Conservation (phyloP, 2,113 vertebrate genomes). For the Microtus ochrogaster region DNA sequence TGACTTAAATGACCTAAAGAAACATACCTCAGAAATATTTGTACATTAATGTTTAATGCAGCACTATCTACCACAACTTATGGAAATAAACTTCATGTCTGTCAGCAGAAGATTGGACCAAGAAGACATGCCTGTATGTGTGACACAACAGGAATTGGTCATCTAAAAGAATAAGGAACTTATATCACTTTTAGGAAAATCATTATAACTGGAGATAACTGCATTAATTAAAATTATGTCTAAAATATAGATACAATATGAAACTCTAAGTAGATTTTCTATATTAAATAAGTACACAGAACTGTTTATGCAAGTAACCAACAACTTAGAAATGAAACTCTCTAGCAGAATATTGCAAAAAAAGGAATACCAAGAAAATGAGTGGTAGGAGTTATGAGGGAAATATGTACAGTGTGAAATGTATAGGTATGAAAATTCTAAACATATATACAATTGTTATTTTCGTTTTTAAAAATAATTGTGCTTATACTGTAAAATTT, state of each 20-base stretch:
- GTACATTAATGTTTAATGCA: neutral
- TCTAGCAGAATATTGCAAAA: neutral
- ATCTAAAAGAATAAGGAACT: too few species aligned
- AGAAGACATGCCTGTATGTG: neutral
- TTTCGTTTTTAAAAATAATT: too few species aligned
- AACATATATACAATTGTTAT: too few species aligned
- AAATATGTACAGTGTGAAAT: neutral
- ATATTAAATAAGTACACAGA: too few species aligned
- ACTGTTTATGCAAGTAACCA: neutral
- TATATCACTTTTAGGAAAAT: too few species aligned
- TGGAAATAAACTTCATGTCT: neutral
- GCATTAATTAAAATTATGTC: neutral
- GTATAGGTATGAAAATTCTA: neutral
- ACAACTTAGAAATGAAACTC: neutral
- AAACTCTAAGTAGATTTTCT: neutral
- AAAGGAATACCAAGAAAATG: too few species aligned
- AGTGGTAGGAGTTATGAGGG: neutral
- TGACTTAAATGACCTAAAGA: neutral
- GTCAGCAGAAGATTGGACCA: rapidly evolving
- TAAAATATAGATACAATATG: neutral
- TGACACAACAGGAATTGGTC: too few species aligned
- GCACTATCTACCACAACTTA: neutral
- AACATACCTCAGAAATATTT: neutral
- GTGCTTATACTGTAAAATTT: too few species aligned
- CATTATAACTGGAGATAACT: neutral